phyloP scores from a whole-genome alignment of 2,888 invertebrate genomes.

The Caenorhabditis virilis region DNA sequence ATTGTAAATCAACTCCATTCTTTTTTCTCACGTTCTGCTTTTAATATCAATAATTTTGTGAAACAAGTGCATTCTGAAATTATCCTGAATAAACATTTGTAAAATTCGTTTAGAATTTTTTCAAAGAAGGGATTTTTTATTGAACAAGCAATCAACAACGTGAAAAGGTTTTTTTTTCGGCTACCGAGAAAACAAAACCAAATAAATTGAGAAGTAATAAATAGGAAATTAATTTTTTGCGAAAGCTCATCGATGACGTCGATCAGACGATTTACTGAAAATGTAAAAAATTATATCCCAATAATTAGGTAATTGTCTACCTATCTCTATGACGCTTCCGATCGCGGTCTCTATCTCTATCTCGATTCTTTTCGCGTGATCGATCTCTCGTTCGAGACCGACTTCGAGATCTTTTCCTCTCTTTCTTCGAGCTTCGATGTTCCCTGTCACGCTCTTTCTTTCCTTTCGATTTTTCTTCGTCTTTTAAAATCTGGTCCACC shows the following conservation, averaged over 20 bases:
- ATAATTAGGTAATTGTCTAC: neutral
- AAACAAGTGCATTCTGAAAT: too few relatives aligned
- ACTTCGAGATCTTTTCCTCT: constrained; percentile 6
- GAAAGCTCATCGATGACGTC: constrained; percentile 5
- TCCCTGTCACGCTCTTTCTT: constrained; percentile 1
- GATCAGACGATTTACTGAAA: constrained; percentile 7
- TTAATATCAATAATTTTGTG: too few relatives aligned
- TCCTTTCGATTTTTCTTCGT: constrained; percentile 1
- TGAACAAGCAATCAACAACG: too few relatives aligned
- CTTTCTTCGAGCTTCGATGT: constrained; percentile 1
- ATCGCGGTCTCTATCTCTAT: constrained; percentile 21
- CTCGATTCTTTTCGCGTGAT: constrained; percentile 15
- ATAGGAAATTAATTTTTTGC: too few relatives aligned
- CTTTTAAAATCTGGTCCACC: constrained; percentile 34
- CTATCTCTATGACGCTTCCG: constrained; percentile 15
- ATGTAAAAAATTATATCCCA: neutral
- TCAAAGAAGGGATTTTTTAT: too few relatives aligned
- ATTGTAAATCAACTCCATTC: too few relatives aligned
- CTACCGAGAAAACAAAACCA: too few relatives aligned
- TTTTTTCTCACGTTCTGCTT: too few relatives aligned
- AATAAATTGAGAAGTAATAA: too few relatives aligned
- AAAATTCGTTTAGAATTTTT: too few relatives aligned
- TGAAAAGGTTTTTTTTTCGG: too few relatives aligned
- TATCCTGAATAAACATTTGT: too few relatives aligned
- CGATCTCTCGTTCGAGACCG: constrained; percentile 11